These are phyloP conservation scores for Deroplatys truncata DNA, from an alignment of 2,888 invertebrate genomes.

Conservation along the genomic window DNA sequence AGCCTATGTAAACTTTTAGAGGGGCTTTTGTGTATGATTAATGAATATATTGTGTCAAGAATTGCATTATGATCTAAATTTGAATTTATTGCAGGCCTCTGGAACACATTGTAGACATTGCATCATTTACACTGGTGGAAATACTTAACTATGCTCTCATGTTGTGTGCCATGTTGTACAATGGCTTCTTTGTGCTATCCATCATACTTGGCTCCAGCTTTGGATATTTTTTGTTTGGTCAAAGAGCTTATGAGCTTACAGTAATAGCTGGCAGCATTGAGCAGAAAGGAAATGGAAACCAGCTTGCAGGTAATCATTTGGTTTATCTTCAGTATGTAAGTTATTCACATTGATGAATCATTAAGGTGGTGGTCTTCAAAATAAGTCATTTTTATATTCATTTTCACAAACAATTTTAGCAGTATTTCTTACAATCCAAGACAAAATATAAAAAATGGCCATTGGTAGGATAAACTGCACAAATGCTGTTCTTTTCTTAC, in stretches of 20 bases:
- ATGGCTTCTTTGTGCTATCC: conserved; percentile 15
- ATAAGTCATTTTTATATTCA: too few relatives aligned
- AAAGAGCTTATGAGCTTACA: not conserved
- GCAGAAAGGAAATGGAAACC: not conserved
- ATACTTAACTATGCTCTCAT: conserved; percentile 10
- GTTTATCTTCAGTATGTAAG: not conserved
- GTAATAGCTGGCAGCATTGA: not conserved
- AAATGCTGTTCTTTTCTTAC: too few relatives aligned
- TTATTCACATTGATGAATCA: too few relatives aligned
- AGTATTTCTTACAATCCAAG: too few relatives aligned
- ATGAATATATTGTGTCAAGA: too few relatives aligned
- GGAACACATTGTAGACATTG: not conserved
- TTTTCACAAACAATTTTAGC: too few relatives aligned
- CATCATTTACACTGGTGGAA: not conserved
- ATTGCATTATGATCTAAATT: not conserved
- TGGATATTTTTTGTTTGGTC: conserved; percentile 14
- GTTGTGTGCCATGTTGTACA: conserved; percentile 9
- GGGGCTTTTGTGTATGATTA: too few relatives aligned
- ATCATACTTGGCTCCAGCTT: not conserved
- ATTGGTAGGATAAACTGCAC: too few relatives aligned
- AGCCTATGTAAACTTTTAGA: too few relatives aligned
- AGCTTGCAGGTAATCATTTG: not conserved
- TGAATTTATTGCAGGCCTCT: not conserved
- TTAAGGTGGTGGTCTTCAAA: too few relatives aligned
- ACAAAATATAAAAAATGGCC: too few relatives aligned